phyloP scores from a whole-genome alignment of 1,140 invertebrate species.

The Drosophila novamexicana region DNA sequence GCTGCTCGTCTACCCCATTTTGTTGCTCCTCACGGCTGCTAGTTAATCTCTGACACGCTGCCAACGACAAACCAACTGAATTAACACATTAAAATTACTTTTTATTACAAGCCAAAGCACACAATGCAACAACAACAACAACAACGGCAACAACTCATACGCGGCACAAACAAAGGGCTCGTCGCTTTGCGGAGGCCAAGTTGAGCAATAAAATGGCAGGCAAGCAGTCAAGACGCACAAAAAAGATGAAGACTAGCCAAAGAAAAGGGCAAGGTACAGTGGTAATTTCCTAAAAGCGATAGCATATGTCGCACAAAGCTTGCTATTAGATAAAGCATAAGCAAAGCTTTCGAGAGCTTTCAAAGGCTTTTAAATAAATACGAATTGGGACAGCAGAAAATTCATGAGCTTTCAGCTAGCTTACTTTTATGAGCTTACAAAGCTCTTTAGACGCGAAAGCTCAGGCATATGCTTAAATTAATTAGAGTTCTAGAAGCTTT shows the following conservation, averaged over 20 bases:
- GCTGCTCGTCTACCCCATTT: neutral
- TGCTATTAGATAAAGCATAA: neutral
- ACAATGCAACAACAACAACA: neutral
- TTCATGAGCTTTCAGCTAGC: neutral
- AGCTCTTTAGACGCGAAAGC: too few species aligned
- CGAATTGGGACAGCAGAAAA: neutral
- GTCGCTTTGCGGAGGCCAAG: slow-evolving; percentile 16
- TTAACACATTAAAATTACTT: slow-evolving; percentile 82
- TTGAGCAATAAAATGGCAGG: slow-evolving; percentile 65
- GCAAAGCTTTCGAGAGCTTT: neutral
- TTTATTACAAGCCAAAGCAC: slow-evolving; percentile 63
- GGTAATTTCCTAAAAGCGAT: neutral
- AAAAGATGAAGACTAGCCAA: slow-evolving; percentile 5
- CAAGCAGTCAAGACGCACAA: slow-evolving; percentile 20
- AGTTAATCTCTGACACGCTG: slow-evolving; percentile 60
- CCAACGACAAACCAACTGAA: slow-evolving; percentile 67
- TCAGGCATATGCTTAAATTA: too few species aligned
- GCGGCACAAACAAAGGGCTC: neutral
- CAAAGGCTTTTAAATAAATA: neutral
- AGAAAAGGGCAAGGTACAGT: slow-evolving; percentile 17
- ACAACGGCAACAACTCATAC: slow-evolving; percentile 4
- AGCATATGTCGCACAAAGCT: neutral
- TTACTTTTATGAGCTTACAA: too few species aligned
- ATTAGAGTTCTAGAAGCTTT: too few species aligned
- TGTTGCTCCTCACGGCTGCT: slow-evolving; percentile 4